phyloP scores from a whole-genome alignment of 1,140 invertebrate genomes.

The Protaetia brevitarsis region DNA sequence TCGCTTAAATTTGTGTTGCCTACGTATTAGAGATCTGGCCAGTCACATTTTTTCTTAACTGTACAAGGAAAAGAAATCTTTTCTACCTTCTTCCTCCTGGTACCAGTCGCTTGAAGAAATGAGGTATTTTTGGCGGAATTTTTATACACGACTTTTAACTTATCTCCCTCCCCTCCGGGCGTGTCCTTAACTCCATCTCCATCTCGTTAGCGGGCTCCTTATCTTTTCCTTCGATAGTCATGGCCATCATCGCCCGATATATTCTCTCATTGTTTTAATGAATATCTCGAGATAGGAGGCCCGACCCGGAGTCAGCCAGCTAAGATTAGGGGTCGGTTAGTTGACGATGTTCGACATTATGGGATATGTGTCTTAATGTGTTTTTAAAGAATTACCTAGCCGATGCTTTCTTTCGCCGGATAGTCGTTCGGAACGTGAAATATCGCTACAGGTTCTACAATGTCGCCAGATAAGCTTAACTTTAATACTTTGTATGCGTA shows the following conservation, averaged over 20 bases:
- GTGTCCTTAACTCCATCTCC: conserved; percentile 3
- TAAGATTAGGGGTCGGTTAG: not conserved
- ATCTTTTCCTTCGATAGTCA: not conserved
- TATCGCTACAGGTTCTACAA: no score
- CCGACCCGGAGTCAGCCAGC: not conserved
- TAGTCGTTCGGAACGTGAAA: no score
- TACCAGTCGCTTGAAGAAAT: no score
- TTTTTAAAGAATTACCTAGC: not conserved
- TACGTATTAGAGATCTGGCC: no score
- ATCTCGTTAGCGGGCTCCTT: conserved; percentile 10
- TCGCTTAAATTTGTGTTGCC: no score
- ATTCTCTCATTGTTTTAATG: not conserved
- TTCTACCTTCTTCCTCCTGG: no score
- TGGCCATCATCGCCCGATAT: conserved; percentile 4
- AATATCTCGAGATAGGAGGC: not conserved
- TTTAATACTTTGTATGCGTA: no score
- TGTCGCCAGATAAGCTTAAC: no score
- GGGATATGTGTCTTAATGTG: not conserved
- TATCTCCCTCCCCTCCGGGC: conserved; percentile 5
- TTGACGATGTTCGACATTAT: not conserved
- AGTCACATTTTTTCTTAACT: no score
- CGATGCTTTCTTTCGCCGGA: no score
- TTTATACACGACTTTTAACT: conserved; percentile 14
- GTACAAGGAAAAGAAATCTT: no score
- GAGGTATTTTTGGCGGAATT: conserved; percentile 13